Percentiles rank a stretch among this genome's conserved stretches.
Conservation (phyloP, 2,888 invertebrate genomes). For the Meloe dianella region DNA sequence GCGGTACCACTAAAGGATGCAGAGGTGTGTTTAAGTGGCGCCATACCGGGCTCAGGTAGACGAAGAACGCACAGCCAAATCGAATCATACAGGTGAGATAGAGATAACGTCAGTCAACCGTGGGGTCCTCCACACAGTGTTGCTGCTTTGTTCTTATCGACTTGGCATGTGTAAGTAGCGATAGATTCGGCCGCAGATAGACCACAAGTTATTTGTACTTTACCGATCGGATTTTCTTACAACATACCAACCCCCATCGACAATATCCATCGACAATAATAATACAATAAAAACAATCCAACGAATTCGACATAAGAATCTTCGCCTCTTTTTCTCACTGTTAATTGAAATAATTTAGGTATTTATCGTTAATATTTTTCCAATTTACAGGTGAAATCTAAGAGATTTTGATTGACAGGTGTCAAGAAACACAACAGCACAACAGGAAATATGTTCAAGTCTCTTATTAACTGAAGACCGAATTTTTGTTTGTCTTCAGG, state of each 20-base stretch:
- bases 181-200: conserved; percentile 36
- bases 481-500: conserved; percentile 26
- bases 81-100: conserved; percentile 18
- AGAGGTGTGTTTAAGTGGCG: conserved; percentile 59
- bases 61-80: conserved; percentile 34
- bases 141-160: conserved; percentile 29
- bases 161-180: conserved; percentile 38
- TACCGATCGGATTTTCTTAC: neutral
- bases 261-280: neutral
- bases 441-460: conserved; percentile 22
- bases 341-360: neutral
- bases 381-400: conserved; percentile 15
- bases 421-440: conserved; percentile 29
- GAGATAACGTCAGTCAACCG: conserved; percentile 10
- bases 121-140: neutral
- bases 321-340: neutral
- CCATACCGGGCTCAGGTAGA: conserved; percentile 52
- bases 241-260: too few species aligned
- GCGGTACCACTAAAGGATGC: conserved; percentile 50
- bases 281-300: neutral
- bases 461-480: conserved; percentile 29
- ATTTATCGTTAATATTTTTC: conserved; percentile 13
- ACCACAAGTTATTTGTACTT: conserved; percentile 37
- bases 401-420: conserved; percentile 33
- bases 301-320: neutral